phyloP scores from a whole-genome alignment of 2,113 vertebrate genomes.

The Lepus timidus region DNA sequence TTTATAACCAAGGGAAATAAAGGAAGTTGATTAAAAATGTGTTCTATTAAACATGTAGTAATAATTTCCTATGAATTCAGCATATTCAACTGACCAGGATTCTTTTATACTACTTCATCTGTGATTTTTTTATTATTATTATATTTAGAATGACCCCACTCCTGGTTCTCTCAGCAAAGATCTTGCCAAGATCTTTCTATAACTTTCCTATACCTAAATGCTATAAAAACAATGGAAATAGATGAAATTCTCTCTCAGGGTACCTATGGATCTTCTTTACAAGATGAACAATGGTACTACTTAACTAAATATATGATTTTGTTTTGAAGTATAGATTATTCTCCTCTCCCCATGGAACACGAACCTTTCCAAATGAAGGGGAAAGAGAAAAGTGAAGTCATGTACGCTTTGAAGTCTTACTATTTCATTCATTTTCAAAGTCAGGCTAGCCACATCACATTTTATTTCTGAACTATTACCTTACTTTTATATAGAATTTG shows the following conservation, averaged over 20 bases:
- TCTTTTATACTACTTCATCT: neutral
- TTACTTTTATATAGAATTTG: conserved; percentile 64
- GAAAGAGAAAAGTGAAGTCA: neutral
- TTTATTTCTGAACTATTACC: conserved; percentile 65
- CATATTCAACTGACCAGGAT: neutral
- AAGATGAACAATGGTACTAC: neutral
- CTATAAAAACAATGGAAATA: neutral
- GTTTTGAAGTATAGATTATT: neutral
- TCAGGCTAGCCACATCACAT: conserved; percentile 41
- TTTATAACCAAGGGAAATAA: neutral
- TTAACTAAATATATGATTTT: conserved; percentile 10
- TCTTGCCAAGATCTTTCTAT: neutral
- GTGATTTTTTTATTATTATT: neutral
- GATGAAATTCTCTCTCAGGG: neutral
- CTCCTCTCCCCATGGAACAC: neutral
- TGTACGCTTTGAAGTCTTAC: conserved; percentile 71
- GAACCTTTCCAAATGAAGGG: neutral
- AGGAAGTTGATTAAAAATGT: neutral
- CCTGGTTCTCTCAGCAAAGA: accelerated
- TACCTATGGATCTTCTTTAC: neutral
- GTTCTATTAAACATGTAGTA: neutral
- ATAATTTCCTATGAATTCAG: neutral
- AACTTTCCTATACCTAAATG: conserved; percentile 23
- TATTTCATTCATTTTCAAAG: conserved; percentile 72
- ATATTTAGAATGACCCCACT: neutral